phyloP scores from a whole-genome alignment of 2,888 invertebrate genomes.

The Hanleya hanleyi region DNA sequence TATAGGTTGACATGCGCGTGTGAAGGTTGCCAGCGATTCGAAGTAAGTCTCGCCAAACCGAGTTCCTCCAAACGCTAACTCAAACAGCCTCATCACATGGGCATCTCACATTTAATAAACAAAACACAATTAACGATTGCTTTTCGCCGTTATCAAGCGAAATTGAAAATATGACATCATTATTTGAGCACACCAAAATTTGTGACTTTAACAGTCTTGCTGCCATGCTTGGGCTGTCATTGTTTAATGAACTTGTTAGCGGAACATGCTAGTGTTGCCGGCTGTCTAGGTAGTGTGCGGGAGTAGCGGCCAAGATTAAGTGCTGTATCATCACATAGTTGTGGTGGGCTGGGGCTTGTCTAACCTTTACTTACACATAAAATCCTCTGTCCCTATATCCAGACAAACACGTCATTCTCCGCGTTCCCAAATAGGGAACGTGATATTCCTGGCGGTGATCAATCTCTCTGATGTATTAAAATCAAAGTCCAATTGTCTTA shows the following conservation, averaged over 20 bases:
- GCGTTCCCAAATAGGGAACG: too few species aligned
- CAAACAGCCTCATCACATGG: slow-evolving; percentile 2
- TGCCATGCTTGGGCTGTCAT: background rate
- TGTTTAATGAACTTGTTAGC: slow-evolving; percentile 5
- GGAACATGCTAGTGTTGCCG: slow-evolving; percentile 1
- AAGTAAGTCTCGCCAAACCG: background rate
- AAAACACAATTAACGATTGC: slow-evolving; percentile 7
- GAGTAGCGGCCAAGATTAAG: background rate
- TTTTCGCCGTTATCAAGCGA: slow-evolving; percentile 3
- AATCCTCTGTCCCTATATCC: too few species aligned
- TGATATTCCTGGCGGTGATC: too few species aligned
- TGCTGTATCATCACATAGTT: slow-evolving; percentile 9
- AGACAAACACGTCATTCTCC: too few species aligned
- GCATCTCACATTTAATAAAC: slow-evolving; percentile 8
- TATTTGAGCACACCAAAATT: slow-evolving; percentile 3
- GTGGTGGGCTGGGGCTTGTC: too few species aligned
- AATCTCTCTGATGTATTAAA: too few species aligned
- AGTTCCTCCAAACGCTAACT: background rate
- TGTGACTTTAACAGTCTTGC: background rate
- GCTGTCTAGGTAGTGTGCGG: too few species aligned
- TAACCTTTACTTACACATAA: too few species aligned
- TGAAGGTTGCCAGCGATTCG: background rate
- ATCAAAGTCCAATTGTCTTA: too few species aligned
- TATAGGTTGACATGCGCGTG: background rate
- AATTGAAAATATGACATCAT: slow-evolving; percentile 11